Percentiles rank a stretch among this genome's conserved stretches.
phyloP scores from a whole-genome alignment of 2,797 vertebrate genomes.

The Poeciliopsis gracilis region DNA sequence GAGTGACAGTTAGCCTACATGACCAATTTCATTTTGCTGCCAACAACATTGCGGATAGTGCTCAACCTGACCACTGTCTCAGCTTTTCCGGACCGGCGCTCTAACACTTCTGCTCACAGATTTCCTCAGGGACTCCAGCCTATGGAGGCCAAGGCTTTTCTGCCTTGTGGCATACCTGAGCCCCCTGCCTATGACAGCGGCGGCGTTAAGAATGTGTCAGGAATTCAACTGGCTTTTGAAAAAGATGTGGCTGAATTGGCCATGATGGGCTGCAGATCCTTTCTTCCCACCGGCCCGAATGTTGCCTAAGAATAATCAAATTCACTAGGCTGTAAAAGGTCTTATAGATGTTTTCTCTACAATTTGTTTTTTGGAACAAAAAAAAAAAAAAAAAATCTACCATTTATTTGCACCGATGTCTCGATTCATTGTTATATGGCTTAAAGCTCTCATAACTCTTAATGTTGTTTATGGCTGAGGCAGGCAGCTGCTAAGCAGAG shows the following conservation, averaged over 20 bases:
- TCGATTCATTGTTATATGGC: slow-evolving; percentile 8
- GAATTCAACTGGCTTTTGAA: slow-evolving; percentile 43
- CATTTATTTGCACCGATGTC: background rate
- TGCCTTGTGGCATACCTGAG: slow-evolving; percentile 52
- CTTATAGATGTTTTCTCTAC: slow-evolving; percentile 2
- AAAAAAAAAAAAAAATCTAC: background rate
- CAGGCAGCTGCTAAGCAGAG: slow-evolving; percentile 8
- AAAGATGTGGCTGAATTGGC: slow-evolving; percentile 34
- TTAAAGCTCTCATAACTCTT: background rate
- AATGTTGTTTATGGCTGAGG: slow-evolving; percentile 1
- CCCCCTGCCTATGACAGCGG: slow-evolving; percentile 47
- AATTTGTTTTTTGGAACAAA: background rate
- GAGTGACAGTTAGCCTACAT: slow-evolving; percentile 64
- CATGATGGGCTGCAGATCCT: slow-evolving; percentile 30
- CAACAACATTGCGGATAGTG: slow-evolving; percentile 37
- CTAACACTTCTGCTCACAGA: slow-evolving; percentile 66
- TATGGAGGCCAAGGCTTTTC: slow-evolving; percentile 50
- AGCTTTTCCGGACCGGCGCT: slow-evolving; percentile 62
- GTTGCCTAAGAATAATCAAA: slow-evolving; percentile 14
- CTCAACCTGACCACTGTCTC: slow-evolving; percentile 61
- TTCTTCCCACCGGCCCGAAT: slow-evolving; percentile 20
- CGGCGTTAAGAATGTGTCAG: slow-evolving; percentile 41
- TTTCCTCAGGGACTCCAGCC: slow-evolving; percentile 57
- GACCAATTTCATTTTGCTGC: slow-evolving; percentile 66
- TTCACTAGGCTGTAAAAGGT: slow-evolving; percentile 5